Conservation (phyloP, 2,113 vertebrate genomes). For the Potamarius usumacintae region DNA sequence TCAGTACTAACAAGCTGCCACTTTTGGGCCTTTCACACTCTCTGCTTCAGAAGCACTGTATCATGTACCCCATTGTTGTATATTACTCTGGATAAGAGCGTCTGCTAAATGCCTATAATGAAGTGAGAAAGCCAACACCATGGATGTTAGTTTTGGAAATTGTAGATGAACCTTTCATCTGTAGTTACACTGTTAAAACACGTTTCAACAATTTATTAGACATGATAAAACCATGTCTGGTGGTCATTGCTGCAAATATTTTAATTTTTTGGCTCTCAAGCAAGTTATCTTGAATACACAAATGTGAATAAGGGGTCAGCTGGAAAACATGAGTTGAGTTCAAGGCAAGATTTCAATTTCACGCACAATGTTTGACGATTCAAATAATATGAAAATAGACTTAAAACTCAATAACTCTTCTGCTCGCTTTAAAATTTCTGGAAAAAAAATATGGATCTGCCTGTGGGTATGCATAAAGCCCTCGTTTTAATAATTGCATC, state of each 20-base stretch:
- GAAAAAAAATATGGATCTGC: background rate
- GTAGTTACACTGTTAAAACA: background rate
- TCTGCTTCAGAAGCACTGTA: too few relatives aligned
- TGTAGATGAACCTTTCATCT: background rate
- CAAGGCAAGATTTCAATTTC: background rate
- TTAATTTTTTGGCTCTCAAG: background rate
- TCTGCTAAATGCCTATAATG: too few relatives aligned
- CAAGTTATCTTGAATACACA: background rate
- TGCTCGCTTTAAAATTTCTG: background rate
- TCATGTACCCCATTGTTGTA: too few relatives aligned
- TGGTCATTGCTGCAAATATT: constrained; percentile 22
- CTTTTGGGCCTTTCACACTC: too few relatives aligned
- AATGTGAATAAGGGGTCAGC: background rate
- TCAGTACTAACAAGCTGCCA: too few relatives aligned
- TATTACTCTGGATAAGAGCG: too few relatives aligned
- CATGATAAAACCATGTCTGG: constrained; percentile 28
- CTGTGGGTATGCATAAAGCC: background rate
- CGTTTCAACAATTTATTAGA: constrained; percentile 21
- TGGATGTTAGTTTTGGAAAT: background rate
- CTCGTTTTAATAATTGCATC: background rate
- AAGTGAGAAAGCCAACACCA: constrained; percentile 15
- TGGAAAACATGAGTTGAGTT: background rate
- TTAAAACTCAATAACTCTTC: background rate
- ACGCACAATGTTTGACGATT: background rate
- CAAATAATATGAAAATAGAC: constrained; percentile 9